Evolutionary conservation across 2,888 invertebrate genomes (phyloP), one percentile per base, ranked within the genome.

Genomic region (Odontomyia ornata): DNA sequence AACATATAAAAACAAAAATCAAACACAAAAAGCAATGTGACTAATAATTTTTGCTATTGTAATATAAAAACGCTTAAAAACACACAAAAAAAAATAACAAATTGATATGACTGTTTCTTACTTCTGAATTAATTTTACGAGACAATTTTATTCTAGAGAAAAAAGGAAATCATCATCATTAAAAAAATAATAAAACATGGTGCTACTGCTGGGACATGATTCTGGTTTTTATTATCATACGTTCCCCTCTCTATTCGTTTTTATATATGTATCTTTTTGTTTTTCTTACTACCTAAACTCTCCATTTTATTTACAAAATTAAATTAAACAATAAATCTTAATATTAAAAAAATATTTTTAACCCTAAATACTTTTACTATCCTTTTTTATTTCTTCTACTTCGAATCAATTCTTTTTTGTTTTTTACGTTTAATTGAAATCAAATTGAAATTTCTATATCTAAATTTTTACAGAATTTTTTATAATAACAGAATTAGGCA

Each of bases 191-290:
- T 73, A 57, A 60, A 73, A 57, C 73, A 73, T 57, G 73, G 73
- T 73, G 73, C 73, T 73, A 73, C 73, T 73, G 60, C 73, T 73
- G 73, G 73, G 73, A 73, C 57, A 73, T 73, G 57, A 73, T 57
- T 73, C 73, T 73, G 57, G 43, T 73, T 73, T 72, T 72, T 72
- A 73, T 73, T 73, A 72, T 73, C 69, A 69, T 69, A 69, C 69
- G 69, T 69, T 69, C 69, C 69, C 23, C 47, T 43, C n/a, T 36
- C 11, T 21, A 72, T 56, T 52, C 56, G 1, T 72, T 52, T 56
- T 1, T 72, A 25, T 28, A 52, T 56, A 28, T 27, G 28, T 60
- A 4, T 23, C 28, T 30, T n/a, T 64, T 15, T n/a, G 30, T 64
- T 28, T 64, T 9, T 28, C 64, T 36, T 3, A 5, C 3, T n/a